Conservation (phyloP, 2,797 vertebrate species). For the Picus viridis region DNA sequence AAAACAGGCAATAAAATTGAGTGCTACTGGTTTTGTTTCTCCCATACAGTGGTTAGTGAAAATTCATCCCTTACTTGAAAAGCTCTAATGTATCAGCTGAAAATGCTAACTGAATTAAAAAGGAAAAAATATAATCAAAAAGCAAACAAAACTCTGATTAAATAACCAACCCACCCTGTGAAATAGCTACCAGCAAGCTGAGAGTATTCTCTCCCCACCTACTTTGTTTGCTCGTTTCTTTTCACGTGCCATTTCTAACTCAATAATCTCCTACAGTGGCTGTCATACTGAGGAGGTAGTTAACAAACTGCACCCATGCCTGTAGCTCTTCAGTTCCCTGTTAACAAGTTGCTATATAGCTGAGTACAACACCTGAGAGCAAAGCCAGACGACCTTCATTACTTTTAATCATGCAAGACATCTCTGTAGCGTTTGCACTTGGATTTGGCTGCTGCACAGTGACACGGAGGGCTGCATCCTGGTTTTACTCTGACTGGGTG, state of each 20-base stretch:
- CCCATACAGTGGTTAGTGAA: background rate
- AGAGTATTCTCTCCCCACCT: background rate
- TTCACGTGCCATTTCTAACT: slow-evolving; percentile 17
- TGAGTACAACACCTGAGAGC: background rate
- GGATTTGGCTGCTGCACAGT: background rate
- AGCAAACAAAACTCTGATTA: background rate
- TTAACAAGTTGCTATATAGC: background rate
- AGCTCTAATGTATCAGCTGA: background rate
- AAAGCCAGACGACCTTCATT: background rate
- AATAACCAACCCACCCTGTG: background rate
- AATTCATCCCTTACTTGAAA: background rate
- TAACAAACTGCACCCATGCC: background rate
- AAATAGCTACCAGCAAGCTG: background rate
- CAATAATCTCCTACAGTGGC: background rate
- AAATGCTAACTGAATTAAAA: background rate
- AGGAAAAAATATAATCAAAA: background rate
- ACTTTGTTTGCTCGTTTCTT: slow-evolving; percentile 24
- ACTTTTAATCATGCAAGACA: background rate
- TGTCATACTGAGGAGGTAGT: background rate
- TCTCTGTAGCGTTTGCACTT: background rate
- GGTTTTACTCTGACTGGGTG: background rate
- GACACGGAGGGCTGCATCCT: background rate
- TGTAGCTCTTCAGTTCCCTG: background rate
- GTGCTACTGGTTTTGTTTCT: background rate
- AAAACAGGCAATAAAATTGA: background rate